phyloP scores from a whole-genome alignment of 1,140 invertebrate species.

The Penaeus japonicus region DNA sequence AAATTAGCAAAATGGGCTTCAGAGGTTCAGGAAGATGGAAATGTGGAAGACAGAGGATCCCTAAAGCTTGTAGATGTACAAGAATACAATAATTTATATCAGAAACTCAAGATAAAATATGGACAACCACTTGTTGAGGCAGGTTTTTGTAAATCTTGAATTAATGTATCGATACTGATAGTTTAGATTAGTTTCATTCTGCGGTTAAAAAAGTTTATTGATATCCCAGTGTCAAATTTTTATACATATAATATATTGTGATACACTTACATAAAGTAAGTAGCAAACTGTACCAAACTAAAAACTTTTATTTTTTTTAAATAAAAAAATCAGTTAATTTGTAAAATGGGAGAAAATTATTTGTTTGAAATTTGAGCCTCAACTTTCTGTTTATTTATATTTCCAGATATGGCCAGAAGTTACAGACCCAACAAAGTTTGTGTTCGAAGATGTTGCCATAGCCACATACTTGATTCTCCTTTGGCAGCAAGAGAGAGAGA shows the following conservation, averaged over 20 bases:
- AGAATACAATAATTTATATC: slow-evolving; percentile 78
- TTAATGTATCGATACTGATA: not conserved
- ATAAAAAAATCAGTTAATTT: too few relatives aligned
- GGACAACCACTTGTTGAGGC: slow-evolving; percentile 76
- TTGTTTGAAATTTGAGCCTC: not conserved
- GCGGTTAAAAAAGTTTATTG: not conserved
- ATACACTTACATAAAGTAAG: too few relatives aligned
- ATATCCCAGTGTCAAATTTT: not conserved
- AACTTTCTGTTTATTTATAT: not conserved
- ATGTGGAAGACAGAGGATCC: slow-evolving; percentile 65
- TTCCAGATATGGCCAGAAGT: slow-evolving; percentile 78
- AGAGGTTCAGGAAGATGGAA: slow-evolving; percentile 36
- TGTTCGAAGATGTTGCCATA: slow-evolving; percentile 96
- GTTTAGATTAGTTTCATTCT: not conserved
- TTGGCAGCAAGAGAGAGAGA: slow-evolving; percentile 72
- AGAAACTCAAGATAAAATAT: slow-evolving; percentile 81
- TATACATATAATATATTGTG: not conserved
- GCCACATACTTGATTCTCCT: slow-evolving; percentile 87
- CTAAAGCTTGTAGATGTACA: slow-evolving; percentile 74
- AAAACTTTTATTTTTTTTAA: too few relatives aligned
- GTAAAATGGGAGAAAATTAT: not conserved
- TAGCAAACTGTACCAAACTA: too few relatives aligned
- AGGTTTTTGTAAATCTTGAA: slow-evolving; percentile 48
- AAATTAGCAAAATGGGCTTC: slow-evolving; percentile 45
- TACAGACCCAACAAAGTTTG: slow-evolving; percentile 93